Percentiles rank a stretch among this genome's conserved stretches.
These are phyloP conservation scores for Gadus macrocephalus DNA, from an alignment of 2,113 vertebrate species.

Conservation along the genomic window DNA sequence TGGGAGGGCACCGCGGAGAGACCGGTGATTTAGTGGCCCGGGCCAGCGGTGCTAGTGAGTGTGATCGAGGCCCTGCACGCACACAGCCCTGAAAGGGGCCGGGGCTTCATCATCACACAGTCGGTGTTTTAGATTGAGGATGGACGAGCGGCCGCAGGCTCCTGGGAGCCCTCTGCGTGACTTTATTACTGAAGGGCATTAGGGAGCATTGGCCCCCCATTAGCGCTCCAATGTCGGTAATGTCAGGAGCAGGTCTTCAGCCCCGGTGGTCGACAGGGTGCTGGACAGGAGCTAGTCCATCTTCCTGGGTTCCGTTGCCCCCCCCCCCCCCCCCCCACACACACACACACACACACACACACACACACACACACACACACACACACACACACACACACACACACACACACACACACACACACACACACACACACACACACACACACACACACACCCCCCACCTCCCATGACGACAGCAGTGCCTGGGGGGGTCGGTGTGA, in stretches of 20 bases:
- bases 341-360: too few species aligned
- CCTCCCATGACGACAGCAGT: not conserved
- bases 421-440: too few species aligned
- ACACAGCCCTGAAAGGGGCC: slow-evolving; percentile 7
- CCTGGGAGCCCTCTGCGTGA: not conserved
- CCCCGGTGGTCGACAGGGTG: not conserved
- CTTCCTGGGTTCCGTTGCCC: not conserved
- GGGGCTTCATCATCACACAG: too few species aligned
- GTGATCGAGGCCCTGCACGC: slow-evolving; percentile 12
- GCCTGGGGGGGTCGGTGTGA: slow-evolving; percentile 1
- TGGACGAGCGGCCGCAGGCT: slow-evolving; percentile 21
- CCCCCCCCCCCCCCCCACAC: too few species aligned
- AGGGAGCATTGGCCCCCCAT: slow-evolving; percentile 15
- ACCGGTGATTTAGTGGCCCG: slow-evolving; percentile 15
- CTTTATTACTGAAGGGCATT: slow-evolving; percentile 18
- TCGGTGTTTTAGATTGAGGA: slow-evolving; percentile 23
- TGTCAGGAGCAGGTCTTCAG: slow-evolving; percentile 1
- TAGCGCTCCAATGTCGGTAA: slow-evolving; percentile 2
- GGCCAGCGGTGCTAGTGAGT: not conserved
- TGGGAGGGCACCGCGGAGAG: not conserved
- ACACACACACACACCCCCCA: too few species aligned
- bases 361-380: too few species aligned
- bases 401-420: too few species aligned
- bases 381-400: too few species aligned
- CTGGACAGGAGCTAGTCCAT: not conserved